These are phyloP conservation scores for Harpagoxenus sublaevis DNA, from an alignment of 2,888 invertebrate genomes.

Conservation along the genomic window DNA sequence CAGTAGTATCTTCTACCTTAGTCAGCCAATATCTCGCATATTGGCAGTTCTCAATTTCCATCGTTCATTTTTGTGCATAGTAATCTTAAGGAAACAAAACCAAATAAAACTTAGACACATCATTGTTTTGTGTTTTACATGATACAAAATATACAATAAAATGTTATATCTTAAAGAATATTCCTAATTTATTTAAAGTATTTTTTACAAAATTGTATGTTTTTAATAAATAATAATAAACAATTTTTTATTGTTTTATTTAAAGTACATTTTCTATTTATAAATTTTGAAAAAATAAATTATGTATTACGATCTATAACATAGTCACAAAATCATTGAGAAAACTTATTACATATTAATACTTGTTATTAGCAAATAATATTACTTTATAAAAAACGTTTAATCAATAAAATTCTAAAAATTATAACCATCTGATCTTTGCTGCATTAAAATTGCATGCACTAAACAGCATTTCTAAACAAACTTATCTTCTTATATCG, in stretches of 20 bases:
- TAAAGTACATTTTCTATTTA: neutral
- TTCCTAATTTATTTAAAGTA: neutral
- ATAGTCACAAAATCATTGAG: neutral
- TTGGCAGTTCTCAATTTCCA: slow-evolving; percentile 64
- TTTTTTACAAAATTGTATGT: neutral
- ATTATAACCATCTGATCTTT: neutral
- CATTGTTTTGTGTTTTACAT: neutral
- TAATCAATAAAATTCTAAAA: neutral
- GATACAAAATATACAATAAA: neutral
- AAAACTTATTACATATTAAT: neutral
- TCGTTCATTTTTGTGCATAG: slow-evolving; percentile 27
- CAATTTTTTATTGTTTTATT: neutral
- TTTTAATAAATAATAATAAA: slow-evolving; percentile 2
- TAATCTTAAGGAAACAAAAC: slow-evolving; percentile 32
- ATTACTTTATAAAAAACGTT: neutral
- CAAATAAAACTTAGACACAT: neutral
- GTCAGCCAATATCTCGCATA: slow-evolving; percentile 81
- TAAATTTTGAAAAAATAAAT: neutral
- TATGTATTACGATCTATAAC: neutral
- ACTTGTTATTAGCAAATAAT: slow-evolving; percentile 10
- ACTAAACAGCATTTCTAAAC: slow-evolving; percentile 6
- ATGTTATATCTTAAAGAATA: neutral
- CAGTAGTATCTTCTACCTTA: slow-evolving; percentile 73
- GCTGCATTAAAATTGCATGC: slow-evolving; percentile 1
- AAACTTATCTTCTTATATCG: slow-evolving; percentile 24